These are phyloP conservation scores for Sylvietta virens DNA, from an alignment of 2,113 vertebrate species.

Conservation along the genomic window DNA sequence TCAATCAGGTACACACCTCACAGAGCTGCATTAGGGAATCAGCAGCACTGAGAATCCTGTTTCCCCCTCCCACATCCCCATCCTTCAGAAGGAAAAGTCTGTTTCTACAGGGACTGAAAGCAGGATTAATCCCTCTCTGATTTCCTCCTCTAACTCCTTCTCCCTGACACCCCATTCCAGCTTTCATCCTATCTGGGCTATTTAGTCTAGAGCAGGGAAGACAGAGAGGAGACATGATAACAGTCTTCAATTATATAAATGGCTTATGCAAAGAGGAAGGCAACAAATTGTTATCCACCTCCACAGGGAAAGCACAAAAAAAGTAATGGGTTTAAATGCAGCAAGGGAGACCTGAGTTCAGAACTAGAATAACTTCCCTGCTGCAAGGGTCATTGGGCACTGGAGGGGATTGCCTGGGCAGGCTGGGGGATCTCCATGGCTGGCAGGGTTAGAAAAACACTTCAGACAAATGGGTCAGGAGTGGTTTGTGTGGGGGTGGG, in stretches of 20 bases:
- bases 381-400: neutral
- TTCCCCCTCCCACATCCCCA: neutral
- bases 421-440: neutral
- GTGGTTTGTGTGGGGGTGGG: neutral
- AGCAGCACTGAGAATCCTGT: neutral
- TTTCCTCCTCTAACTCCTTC: neutral
- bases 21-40: accelerated
- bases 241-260: neutral
- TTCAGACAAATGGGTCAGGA: neutral
- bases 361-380: neutral
- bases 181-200: conserved; percentile 47
- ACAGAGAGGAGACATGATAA: neutral
- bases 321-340: neutral
- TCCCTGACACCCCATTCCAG: neutral
- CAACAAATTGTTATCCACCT: neutral
- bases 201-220: conserved; percentile 38
- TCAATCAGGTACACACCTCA: neutral
- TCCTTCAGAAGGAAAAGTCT: neutral
- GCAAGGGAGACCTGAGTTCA: neutral
- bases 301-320: neutral
- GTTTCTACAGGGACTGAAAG: neutral
- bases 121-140: neutral
- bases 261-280: neutral
- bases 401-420: neutral
- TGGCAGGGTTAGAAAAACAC: neutral